Conservation (phyloP, 2,797 vertebrate genomes). For the Cetoscarus ocellatus region DNA sequence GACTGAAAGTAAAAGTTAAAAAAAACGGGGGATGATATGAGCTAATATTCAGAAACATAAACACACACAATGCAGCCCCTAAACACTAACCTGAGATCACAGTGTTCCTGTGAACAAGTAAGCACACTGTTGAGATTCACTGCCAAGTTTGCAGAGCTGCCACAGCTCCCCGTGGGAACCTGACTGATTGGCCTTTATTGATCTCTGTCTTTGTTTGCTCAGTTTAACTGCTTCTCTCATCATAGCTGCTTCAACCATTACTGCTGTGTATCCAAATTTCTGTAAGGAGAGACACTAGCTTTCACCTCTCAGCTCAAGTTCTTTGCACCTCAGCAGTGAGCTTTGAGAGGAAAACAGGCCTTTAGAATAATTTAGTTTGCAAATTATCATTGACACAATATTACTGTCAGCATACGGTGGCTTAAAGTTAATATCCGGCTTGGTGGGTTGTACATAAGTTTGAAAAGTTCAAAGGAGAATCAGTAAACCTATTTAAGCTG, state of each 20-base stretch:
- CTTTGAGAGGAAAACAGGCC: background rate
- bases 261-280: slow-evolving; percentile 3
- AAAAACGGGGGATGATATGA: background rate
- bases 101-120: slow-evolving; percentile 14
- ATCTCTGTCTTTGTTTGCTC: slow-evolving; percentile 46
- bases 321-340: background rate
- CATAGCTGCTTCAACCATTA: slow-evolving; percentile 15
- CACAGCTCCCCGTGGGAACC: slow-evolving; percentile 48
- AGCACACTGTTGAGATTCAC: slow-evolving; percentile 25
- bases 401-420: too few relatives aligned
- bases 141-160: slow-evolving; percentile 60
- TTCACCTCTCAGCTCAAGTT: slow-evolving; percentile 2
- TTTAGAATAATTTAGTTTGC: too few relatives aligned
- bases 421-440: too few relatives aligned
- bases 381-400: too few relatives aligned
- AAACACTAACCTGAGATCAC: slow-evolving; percentile 29
- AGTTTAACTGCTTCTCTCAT: slow-evolving; percentile 33
- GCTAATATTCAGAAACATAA: background rate
- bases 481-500: too few relatives aligned
- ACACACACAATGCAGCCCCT: slow-evolving; percentile 10
- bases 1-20: background rate
- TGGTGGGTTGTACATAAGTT: too few relatives aligned
- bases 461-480: too few relatives aligned
- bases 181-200: slow-evolving; percentile 50
- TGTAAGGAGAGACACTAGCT: background rate